Evolutionary conservation across 2,113 vertebrate species (phyloP), one percentile per base, ranked within the genome.

Genomic region (Macroglossus sobrinus): DNA sequence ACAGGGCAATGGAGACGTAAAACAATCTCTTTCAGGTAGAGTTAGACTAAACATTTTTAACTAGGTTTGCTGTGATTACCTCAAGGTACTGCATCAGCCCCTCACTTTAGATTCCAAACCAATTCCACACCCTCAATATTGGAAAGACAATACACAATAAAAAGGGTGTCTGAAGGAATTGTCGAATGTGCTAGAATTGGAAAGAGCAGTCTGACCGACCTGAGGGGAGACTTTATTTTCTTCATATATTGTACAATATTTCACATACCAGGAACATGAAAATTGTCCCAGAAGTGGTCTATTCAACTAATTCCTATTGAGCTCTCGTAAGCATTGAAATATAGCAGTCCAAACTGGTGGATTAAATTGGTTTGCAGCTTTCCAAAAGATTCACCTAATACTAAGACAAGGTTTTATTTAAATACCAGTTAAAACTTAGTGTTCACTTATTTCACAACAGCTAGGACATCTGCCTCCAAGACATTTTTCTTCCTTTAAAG

Each of bases 91-190:
- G 97, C 72, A 84, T 74, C 71, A 91, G 5, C 38, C 92, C 68
- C 95, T 55, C 94, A 68, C 93, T 97, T 98, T 75, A 93, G 91
- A 92, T 16, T 28, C 40, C 38, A 89, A 57, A 81, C 33, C 3
- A 59, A 24, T 45, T 57, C 81, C 84, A 55, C 64, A 61, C 11
- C 79, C 86, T 96, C 92, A 78, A 15, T 50, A 50, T 50, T 4
- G 15, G 50, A 71, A 45, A 75, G 57, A 18, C 15, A 24, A 30
- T 14, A 26, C 35, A 2, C 28, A 33, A 19, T 50, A 71, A 30
- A 15, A 14, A 75, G 3, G 0, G 22, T 0, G 3, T 63, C 14
- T 1, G 47, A 78, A 57, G 84, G 50, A 92, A 61, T 0, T 38
- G 35, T 38, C 4, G 11, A 26, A 38, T 43, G 87, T 69, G 33